Evolutionary conservation across 2,797 vertebrate species (phyloP).

Genomic region (Sandelia bainsii): DNA sequence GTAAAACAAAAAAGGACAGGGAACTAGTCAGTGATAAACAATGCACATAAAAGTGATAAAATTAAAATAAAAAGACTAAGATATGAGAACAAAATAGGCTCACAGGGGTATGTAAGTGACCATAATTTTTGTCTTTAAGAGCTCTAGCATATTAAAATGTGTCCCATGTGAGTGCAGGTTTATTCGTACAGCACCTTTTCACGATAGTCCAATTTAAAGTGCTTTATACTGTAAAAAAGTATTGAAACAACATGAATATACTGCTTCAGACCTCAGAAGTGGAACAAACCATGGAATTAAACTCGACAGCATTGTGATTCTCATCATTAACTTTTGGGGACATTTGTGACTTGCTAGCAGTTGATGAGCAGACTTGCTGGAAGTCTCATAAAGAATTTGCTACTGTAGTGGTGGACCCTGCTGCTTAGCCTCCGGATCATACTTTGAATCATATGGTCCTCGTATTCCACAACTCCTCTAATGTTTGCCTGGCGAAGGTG

Average conservation of each 20-base stretch:
- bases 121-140: slow-evolving; percentile 9
- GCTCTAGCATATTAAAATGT: background rate
- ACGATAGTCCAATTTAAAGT: background rate
- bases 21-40: slow-evolving; percentile 13
- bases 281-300: background rate
- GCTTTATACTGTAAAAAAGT: no score
- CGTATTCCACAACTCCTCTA: background rate
- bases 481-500: background rate
- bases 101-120: background rate
- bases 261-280: background rate
- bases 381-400: slow-evolving; percentile 1
- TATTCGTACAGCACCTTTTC: background rate
- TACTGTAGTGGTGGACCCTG: background rate
- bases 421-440: slow-evolving; percentile 8
- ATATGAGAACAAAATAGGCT: slow-evolving; percentile 2
- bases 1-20: no score
- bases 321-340: slow-evolving; percentile 11
- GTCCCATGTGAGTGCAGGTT: no score
- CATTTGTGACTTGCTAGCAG: background rate
- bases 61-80: background rate
- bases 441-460: slow-evolving; percentile 22
- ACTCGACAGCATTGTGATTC: background rate
- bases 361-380: slow-evolving; percentile 22
- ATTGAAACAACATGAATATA: background rate
- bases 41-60: slow-evolving; percentile 1